Base-by-base conservation (phyloP, 1,140 invertebrate genomes). In the Leptinotarsa undecemlineata region DNA sequence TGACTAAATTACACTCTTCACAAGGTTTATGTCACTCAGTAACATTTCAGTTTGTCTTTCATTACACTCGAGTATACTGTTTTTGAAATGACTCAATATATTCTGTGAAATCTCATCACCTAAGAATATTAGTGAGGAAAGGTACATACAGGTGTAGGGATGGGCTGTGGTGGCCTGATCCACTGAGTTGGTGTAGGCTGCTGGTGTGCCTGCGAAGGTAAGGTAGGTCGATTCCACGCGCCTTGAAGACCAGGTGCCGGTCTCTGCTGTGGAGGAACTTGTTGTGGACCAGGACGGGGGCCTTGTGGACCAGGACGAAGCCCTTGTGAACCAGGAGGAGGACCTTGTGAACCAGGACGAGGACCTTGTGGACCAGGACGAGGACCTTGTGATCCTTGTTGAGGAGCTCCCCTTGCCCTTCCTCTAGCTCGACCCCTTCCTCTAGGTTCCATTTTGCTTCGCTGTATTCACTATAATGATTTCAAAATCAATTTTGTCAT, bases 351-450 rank as follows among this genome's bases (percentile, higher is more conserved):
- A 68, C 5, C 26, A 68, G 66, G 42, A 68, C 62, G 19, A 17
- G 19, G 69, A 20, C 42, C 33, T 33, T 20, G 19, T 13, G 6
- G 69, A 11, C 42, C 33, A 21, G 72, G 72, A 47, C 61, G n/a
- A 19, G 20, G 47, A 64, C 42, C 57, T 20, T 17, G 57, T n/a
- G 20, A 17, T 19, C 51, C 67, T 69, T 19, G 17, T 33, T 66
- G 61, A 23, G 26, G 23, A 3, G 33, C 19, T 23, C 67, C 73
- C 11, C 73, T n/a, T n/a, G 73, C 73, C 23, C 73, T 48, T 6
- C 73, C 68, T 26, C 73, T 15, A 3, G 73, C 73, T 20, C 73
- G 19, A 6, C 73, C 67, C 33, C 60, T 68, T 19, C 73, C 73
- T 60, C 73, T 57, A 8, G 66, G 57, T 48, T 74, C 71, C 71